These are phyloP conservation scores for Leucosticte australis DNA, from an alignment of 2,113 vertebrate genomes.

Conservation along the genomic window DNA sequence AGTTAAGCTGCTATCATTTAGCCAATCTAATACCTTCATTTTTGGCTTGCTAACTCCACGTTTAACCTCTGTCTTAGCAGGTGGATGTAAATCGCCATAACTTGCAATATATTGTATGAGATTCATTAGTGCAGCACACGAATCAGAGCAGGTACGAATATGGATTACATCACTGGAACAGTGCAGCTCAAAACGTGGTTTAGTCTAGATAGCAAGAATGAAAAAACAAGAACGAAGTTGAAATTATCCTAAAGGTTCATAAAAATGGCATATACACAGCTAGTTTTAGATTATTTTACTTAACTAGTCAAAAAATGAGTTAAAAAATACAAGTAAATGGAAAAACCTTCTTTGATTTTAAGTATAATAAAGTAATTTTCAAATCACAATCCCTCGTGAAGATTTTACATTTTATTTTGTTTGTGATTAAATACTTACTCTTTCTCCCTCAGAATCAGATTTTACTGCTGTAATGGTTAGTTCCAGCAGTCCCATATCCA, in stretches of 20 bases:
- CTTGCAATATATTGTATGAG: conserved; percentile 97
- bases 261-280: not conserved
- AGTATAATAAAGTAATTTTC: not conserved
- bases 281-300: not conserved
- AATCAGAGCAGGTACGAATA: conserved; percentile 93
- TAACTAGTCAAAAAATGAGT: not conserved
- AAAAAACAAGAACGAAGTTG: not conserved
- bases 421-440: conserved; percentile 74
- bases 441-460: conserved; percentile 80
- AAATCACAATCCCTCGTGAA: not conserved
- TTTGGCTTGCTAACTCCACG: conserved; percentile 74
- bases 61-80: conserved; percentile 76
- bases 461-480: conserved; percentile 91
- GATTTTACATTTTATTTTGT: not conserved
- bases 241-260: not conserved
- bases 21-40: conserved; percentile 77
- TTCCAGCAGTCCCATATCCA: conserved; percentile 95
- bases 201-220: conserved; percentile 66
- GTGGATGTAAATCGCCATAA: conserved; percentile 89
- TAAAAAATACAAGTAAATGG: not conserved
- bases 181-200: conserved; percentile 91
- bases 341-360: not conserved
- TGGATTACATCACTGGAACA: conserved; percentile 97
- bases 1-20: not conserved
- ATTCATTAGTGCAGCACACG: conserved; percentile 96